Conservation (phyloP, 1,140 invertebrate species). For the Trachymyrmex septentrionalis region DNA sequence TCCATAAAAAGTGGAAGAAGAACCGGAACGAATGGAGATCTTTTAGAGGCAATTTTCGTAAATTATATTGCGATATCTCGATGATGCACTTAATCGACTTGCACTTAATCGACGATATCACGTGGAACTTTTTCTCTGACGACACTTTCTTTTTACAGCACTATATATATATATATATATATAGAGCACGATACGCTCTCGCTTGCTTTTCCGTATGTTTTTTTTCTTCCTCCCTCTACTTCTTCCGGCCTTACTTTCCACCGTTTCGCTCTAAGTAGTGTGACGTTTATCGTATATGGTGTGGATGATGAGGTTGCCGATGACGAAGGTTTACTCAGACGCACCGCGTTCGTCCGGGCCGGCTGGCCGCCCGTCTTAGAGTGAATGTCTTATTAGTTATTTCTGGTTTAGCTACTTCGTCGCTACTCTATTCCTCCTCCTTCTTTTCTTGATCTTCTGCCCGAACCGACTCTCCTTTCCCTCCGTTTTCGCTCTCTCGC, state of each 20-base stretch:
- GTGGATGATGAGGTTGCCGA: slow-evolving; percentile 63
- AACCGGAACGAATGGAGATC: slow-evolving; percentile 35
- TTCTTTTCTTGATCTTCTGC: slow-evolving; percentile 72
- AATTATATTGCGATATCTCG: slow-evolving; percentile 30
- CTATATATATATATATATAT: background rate
- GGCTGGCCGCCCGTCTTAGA: slow-evolving; percentile 86
- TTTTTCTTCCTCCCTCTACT: background rate
- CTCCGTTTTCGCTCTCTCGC: slow-evolving; percentile 1
- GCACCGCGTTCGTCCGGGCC: slow-evolving; percentile 86
- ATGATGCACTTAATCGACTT: slow-evolving; percentile 40
- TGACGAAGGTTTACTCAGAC: slow-evolving; percentile 77
- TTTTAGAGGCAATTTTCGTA: background rate
- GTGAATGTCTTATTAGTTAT: slow-evolving; percentile 87
- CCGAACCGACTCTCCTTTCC: slow-evolving; percentile 45
- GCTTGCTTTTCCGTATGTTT: background rate
- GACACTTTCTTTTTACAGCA: slow-evolving; percentile 23
- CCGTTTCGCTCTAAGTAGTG: slow-evolving; percentile 62
- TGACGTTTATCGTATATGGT: slow-evolving; percentile 66
- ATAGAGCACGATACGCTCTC: slow-evolving; percentile 1
- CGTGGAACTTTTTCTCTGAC: slow-evolving; percentile 28
- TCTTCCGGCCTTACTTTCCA: slow-evolving; percentile 52
- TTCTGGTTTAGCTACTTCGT: slow-evolving; percentile 81
- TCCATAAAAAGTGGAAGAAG: background rate
- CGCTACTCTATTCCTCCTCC: slow-evolving; percentile 67
- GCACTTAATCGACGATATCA: slow-evolving; percentile 66